A percentile compares a stretch with the other conserved stretches of the same genome.
Conservation (phyloP, 2,888 invertebrate species). For the Athalia rosae region DNA sequence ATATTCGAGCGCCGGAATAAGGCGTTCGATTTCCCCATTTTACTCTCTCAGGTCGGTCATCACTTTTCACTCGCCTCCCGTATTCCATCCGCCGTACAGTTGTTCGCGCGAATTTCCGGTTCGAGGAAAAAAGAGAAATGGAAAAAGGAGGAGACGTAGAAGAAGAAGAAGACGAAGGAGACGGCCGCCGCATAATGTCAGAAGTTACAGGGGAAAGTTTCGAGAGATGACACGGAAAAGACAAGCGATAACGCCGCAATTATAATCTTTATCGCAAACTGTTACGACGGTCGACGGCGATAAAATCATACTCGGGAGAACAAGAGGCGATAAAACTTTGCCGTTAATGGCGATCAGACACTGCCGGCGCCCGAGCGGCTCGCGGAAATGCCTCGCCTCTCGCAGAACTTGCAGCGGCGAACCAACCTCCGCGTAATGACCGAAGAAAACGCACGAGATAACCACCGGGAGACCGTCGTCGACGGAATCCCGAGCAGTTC, state of each 20-base stretch:
- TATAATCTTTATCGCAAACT: constrained; percentile 45
- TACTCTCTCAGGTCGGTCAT: too few relatives aligned
- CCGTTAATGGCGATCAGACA: constrained; percentile 44
- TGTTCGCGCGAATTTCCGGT: too few relatives aligned
- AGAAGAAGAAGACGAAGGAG: constrained; percentile 1
- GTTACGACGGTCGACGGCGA: constrained; percentile 42
- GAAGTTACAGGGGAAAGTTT: constrained; percentile 27
- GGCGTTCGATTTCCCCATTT: too few relatives aligned
- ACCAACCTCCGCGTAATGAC: constrained; percentile 30
- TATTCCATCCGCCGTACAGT: too few relatives aligned
- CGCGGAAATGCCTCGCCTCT: constrained; percentile 22
- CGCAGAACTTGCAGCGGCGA: constrained; percentile 14
- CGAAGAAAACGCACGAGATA: constrained; percentile 37
- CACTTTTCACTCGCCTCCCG: too few relatives aligned
- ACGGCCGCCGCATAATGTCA: constrained; percentile 20
- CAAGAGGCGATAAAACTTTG: constrained; percentile 43
- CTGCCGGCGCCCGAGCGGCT: constrained; percentile 14
- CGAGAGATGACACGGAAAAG: constrained; percentile 32
- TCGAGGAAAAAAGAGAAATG: too few relatives aligned
- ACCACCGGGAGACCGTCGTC: constrained; percentile 27
- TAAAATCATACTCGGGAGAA: constrained; percentile 44
- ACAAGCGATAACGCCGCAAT: constrained; percentile 44
- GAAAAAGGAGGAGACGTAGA: too few relatives aligned
- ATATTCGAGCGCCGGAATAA: too few relatives aligned
- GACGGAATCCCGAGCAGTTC: constrained; percentile 10